A percentile compares a stretch with the other conserved stretches of the same genome.
Evolutionary conservation across 2,113 vertebrate genomes (phyloP).

Genomic region (Tyto alba): DNA sequence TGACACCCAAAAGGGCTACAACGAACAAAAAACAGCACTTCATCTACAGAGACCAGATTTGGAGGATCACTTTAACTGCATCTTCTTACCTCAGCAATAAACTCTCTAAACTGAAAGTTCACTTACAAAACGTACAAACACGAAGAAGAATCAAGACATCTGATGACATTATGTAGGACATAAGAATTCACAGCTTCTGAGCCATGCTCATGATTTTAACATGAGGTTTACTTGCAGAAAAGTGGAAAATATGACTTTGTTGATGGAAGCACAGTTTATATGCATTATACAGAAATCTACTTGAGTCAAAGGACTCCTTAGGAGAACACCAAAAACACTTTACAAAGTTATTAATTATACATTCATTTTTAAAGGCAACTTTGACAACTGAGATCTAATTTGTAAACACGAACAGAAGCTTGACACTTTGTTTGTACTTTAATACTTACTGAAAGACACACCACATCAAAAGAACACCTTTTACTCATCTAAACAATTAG

Average conservation of each 20-base stretch:
- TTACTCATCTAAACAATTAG: background rate
- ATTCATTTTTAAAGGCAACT: conserved; percentile 10
- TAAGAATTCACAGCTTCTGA: background rate
- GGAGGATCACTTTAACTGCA: background rate
- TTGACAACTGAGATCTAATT: background rate
- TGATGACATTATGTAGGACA: background rate
- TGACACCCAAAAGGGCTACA: background rate
- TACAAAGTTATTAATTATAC: background rate
- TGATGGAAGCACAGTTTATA: background rate
- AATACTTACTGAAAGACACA: background rate
- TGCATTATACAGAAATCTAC: background rate
- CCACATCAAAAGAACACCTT: background rate
- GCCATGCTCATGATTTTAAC: background rate
- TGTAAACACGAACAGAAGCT: background rate
- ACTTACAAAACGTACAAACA: background rate
- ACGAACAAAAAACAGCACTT: background rate
- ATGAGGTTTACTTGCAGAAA: background rate
- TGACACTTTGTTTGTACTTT: background rate
- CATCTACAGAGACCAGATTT: background rate
- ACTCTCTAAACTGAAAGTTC: background rate
- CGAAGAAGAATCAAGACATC: background rate
- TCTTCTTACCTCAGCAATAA: background rate
- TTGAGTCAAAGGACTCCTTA: background rate
- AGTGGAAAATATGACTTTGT: background rate
- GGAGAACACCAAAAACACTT: background rate